Base-by-base conservation (phyloP, 1,140 invertebrate genomes). In the Scylla paramamosain region DNA sequence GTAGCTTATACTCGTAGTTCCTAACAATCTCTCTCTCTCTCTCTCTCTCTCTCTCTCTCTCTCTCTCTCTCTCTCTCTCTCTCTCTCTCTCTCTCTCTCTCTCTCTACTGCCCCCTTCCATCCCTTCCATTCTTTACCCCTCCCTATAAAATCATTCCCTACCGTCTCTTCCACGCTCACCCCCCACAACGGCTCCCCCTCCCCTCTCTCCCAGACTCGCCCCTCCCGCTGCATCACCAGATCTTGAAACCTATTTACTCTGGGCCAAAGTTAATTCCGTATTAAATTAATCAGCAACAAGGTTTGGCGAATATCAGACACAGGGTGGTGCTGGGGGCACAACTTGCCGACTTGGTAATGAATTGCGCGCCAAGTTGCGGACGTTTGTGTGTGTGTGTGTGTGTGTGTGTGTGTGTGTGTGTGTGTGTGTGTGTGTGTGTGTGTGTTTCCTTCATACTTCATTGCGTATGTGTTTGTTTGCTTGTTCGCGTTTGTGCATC, bases 211-310 rank as follows among this genome's bases (percentile, higher is more conserved):
- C 45, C 46, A 67, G 25, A 6, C 46, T 31, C 83, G 20, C 82
- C 45, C 93, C 86, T 32, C 29, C 48, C 86, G 25, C 45, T 93
- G 91, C 91, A 93, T 93, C 91, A 93, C 86, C 94, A 94, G 94
- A 91, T 94, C 94, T 94, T 94, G 94, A 91, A 94, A 94, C 89
- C 94, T 94, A 94, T 94, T 94, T 94, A 94, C 94, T 94, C 88
- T 91, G 77, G 88, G 89, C 88, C 94, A 94, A 94, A 94, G 94
- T 94, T 94, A 94, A 94, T 94, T 94, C 94, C 59, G 94, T 94
- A 94, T 94, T 94, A 94, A 94, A 94, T 94, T 94, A 94, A 94
- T 94, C 94, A 94, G 94, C 94, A 91, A 94, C 94, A 91, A 94
- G 94, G 94, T 94, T 83, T 59, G 94, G 88, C 88, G 94, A 94